These are phyloP conservation scores for Premnoplex brunnescens DNA, from an alignment of 2,797 vertebrate genomes.

Conservation along the genomic window DNA sequence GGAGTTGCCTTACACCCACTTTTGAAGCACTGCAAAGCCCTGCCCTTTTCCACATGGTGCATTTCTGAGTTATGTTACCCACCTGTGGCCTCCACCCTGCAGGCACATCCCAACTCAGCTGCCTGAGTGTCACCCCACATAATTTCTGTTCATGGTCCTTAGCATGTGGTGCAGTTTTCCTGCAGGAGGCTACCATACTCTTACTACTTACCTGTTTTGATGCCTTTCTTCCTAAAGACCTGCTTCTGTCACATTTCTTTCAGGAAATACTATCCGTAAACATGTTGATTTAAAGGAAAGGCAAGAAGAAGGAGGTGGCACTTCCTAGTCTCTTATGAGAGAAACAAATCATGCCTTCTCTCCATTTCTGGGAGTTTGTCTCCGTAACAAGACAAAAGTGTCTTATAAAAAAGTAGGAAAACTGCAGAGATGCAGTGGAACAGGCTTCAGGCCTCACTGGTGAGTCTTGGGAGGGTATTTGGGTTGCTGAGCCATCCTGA, in stretches of 20 bases:
- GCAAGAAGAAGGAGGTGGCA: background rate
- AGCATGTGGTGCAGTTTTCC: background rate
- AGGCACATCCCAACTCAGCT: background rate
- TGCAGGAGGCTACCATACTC: background rate
- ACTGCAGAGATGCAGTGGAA: background rate
- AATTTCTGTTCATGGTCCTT: rapidly evolving
- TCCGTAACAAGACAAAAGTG: background rate
- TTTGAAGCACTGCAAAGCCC: background rate
- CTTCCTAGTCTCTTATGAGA: background rate
- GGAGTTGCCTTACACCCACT: background rate
- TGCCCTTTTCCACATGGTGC: background rate
- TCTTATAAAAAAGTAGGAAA: background rate
- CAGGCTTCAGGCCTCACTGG: background rate
- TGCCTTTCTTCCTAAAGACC: background rate
- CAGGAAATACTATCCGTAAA: background rate
- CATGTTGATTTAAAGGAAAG: background rate
- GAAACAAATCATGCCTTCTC: background rate
- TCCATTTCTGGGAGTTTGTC: background rate
- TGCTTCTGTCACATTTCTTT: background rate
- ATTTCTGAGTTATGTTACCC: background rate
- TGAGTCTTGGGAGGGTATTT: background rate
- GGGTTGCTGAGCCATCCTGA: background rate
- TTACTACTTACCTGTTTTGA: background rate
- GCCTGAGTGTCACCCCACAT: background rate
- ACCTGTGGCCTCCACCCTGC: background rate